A percentile compares a stretch with the other conserved stretches of the same genome.
These are phyloP conservation scores for Diplodus sargus DNA, from an alignment of 2,797 vertebrate species.

Conservation along the genomic window DNA sequence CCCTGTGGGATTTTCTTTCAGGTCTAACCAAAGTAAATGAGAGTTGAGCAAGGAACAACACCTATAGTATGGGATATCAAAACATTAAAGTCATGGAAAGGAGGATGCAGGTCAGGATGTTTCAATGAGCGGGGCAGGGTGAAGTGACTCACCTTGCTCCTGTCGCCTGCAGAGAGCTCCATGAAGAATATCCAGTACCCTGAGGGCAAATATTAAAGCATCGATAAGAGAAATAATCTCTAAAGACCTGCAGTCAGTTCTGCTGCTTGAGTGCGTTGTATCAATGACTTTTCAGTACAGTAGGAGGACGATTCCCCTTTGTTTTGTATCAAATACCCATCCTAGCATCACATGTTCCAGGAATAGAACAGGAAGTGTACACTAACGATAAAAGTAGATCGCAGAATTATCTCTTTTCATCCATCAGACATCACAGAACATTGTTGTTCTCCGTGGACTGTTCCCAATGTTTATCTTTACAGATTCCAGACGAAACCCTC, in stretches of 20 bases:
- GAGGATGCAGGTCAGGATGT: too few relatives aligned
- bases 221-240: background rate
- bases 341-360: conserved; percentile 11
- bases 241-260: background rate
- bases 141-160: too few relatives aligned
- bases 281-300: background rate
- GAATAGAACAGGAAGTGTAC: conserved; percentile 26
- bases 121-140: too few relatives aligned
- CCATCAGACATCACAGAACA: conserved; percentile 76
- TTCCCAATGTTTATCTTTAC: conserved; percentile 82
- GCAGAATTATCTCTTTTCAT: conserved; percentile 47
- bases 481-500: conserved; percentile 79
- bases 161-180: too few relatives aligned
- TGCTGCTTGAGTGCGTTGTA: background rate
- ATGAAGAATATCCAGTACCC: too few relatives aligned
- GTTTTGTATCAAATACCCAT: conserved; percentile 21
- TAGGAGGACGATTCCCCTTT: background rate
- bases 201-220: background rate
- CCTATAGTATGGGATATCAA: too few relatives aligned
- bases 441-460: conserved; percentile 83
- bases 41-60: too few relatives aligned
- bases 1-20: too few relatives aligned
- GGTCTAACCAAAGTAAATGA: too few relatives aligned
- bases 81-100: too few relatives aligned
- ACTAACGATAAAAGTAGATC: conserved; percentile 29